Evolutionary conservation across 2,113 vertebrate species (phyloP), one percentile per base, ranked within the genome.

Genomic region (Hucho hucho): DNA sequence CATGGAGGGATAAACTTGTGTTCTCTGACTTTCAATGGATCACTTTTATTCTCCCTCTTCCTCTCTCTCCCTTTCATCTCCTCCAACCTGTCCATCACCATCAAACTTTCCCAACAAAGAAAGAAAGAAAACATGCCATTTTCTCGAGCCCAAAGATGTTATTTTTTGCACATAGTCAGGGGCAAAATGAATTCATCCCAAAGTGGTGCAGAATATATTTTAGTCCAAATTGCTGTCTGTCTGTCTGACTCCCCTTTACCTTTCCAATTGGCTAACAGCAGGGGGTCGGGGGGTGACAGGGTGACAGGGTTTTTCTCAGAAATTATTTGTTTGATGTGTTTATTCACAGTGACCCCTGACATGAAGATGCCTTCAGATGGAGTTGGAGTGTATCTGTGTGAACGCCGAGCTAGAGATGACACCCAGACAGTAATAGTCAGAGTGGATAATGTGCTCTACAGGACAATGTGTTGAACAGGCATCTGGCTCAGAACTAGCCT

Each of bases 241-340:
- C 79, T 59, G 71, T 61, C 66, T 63, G 67, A 58, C 56, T 14
- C 59, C n/a, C 63, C 63, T 14, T 6, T 11, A 24, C 12, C 63
- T 72, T 49, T 72, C 71, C 85, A 79, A 79, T 84, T 77, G 78
- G 66, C 75, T 74, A 72, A 69, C 65, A 65, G 24, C 58, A 43
- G 37, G 46, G 66, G 80, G 77, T 53, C 1, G 6, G 32, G 13
- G 2, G 46, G 47, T 0, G 13, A 5, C 1, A 0, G 1, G 6
- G 6, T 6, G 2, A 49, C 14, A 13, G 14, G 49, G 12, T 53
- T 53, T 69, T 72, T 70, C 53, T 69, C 74, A 63, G 72, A 82
- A 87, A 79, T 82, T 61, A 83, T 78, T 28, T 69, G 56, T 74
- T 61, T 56, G 81, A 71, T 77, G 77, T 80, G 80, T 77, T 61